phyloP scores from a whole-genome alignment of 2,888 invertebrate species.

The Limnephilus rhombicus region DNA sequence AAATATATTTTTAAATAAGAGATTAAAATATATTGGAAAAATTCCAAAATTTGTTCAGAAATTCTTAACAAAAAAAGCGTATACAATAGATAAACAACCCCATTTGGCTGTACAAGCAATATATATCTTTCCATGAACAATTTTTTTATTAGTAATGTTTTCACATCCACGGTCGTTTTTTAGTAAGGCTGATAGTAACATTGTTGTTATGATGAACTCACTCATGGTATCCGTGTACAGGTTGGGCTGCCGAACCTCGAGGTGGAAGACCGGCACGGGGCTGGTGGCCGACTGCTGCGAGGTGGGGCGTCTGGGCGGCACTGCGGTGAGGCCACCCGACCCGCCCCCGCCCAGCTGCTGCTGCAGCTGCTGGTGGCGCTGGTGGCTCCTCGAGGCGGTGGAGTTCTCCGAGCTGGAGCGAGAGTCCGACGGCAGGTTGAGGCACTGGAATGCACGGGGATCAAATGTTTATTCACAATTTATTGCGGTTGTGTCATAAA shows the following conservation, averaged over 20 bases:
- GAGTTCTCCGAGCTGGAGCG: constrained; percentile 86
- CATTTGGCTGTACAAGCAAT: no score
- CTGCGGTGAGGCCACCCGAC: constrained; percentile 2
- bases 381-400: constrained; percentile 72
- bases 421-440: constrained; percentile 90
- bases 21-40: no score
- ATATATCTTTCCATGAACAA: no score
- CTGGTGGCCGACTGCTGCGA: constrained; percentile 50
- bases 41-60: no score
- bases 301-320: constrained; percentile 64
- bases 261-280: constrained; percentile 27
- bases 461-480: no score
- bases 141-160: no score
- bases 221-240: constrained; percentile 47
- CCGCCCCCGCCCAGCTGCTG: constrained; percentile 60
- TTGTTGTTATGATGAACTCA: background rate
- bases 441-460: constrained; percentile 80
- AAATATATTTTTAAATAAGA: no score
- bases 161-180: no score
- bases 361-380: constrained; percentile 49
- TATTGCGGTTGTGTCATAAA: no score
- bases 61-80: no score
- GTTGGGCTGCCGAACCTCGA: constrained; percentile 52
- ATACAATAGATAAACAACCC: no score
- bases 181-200: no score